Evolutionary conservation across 1,140 invertebrate species (phyloP).

Genomic region (Caenorhabditis briggsae): DNA sequence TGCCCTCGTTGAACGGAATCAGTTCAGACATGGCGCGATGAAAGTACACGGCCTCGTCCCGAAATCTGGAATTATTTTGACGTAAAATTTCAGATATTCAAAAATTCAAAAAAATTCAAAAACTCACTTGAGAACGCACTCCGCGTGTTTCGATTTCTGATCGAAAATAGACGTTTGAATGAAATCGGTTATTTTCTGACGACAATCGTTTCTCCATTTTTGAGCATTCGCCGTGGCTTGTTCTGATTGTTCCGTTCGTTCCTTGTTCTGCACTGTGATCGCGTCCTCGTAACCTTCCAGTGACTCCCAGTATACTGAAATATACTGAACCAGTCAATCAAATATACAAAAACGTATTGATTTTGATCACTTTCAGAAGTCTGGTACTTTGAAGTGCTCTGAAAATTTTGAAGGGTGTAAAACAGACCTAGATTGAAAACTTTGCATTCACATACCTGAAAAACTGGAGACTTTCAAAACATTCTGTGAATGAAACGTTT

Average conservation of each 20-base stretch:
- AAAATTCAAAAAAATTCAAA: too few species aligned
- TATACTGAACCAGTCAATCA: too few species aligned
- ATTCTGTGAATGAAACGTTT: too few species aligned
- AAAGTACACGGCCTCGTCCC: not conserved
- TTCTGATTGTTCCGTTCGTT: not conserved
- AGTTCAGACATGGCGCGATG: not conserved
- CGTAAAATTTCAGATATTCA: not conserved
- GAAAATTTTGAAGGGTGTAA: too few species aligned
- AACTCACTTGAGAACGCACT: not conserved
- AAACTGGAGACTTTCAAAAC: too few species aligned
- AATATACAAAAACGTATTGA: too few species aligned
- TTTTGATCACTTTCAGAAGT: too few species aligned
- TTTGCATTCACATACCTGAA: too few species aligned
- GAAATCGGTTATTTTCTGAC: conserved; percentile 8
- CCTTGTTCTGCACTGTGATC: not conserved
- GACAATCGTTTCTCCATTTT: not conserved
- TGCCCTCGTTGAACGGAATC: not conserved
- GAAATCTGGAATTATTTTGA: not conserved
- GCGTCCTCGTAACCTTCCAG: not conserved
- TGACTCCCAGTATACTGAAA: conserved; percentile 4
- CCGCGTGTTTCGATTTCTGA: not conserved
- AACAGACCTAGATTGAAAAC: too few species aligned
- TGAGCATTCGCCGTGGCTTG: not conserved
- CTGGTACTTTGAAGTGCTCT: too few species aligned
- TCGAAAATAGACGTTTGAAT: not conserved